Base-by-base conservation (phyloP, 2,888 invertebrate species). In the Gastrophysa polygoni region DNA sequence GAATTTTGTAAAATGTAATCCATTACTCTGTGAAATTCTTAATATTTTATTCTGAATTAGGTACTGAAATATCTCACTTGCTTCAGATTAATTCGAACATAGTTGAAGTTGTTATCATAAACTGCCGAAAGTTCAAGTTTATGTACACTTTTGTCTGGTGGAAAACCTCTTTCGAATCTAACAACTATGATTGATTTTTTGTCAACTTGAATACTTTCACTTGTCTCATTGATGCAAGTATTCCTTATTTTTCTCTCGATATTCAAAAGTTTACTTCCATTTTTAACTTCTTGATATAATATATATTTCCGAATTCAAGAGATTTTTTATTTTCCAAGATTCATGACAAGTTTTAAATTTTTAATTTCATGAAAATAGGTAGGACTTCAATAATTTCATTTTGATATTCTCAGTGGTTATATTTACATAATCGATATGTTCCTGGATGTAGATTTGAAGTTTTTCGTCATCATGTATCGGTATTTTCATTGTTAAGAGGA, bases 1-100 rank as follows among this genome's bases (percentile, higher is more conserved):
- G 20, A 54, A 54, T 54, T 54, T 54, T 54, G 21, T 54, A 54
- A 43, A 51, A 24, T 29, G 11, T 51, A 29, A 38, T 34, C 17
- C 38, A 34, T n/a, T 49, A 49, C 28, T 16, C 1, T 16, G 17
- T 34, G 32, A 14, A 34, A 10, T n/a, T 8, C 11, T 32, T 32
- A 34, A 18, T 21, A 20, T 20, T 29, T 11, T 16, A 49, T 16
- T 38, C 10, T 16, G 14, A n/a, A 24, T 28, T 24, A 28, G 49
- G 21, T 49, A n/a, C n/a, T n/a, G n/a, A n/a, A n/a, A 47, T 49
- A n/a, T 49, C 24, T 3, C 24, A 17, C 7, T 17, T 16, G 2
- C 17, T 46, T 46, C 46, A 5, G 24, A 24, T 5, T 7, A 5
- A 7, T 7, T 24, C 7, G 24, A 24, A 24, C 24, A 24, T 24